Evolutionary conservation across 1,140 invertebrate genomes (phyloP), one percentile per base, ranked within the genome.

Genomic region (Glossosoma conforme): DNA sequence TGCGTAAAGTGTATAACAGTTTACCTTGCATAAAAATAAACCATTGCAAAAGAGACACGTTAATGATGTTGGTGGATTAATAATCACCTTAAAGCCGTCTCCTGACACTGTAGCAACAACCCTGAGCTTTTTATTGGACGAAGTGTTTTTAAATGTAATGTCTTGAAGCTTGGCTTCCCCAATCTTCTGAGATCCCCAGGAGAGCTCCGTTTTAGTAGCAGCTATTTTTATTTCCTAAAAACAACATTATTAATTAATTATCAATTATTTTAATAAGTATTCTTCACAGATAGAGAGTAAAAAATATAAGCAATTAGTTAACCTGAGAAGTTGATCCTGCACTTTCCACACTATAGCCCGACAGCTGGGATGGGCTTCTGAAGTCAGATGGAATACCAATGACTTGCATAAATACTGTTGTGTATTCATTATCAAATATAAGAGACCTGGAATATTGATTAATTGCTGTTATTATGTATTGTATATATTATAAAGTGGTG

Each of bases 31-130:
- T n/a, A n/a, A n/a, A n/a, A n/a, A n/a, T n/a, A n/a, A n/a, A n/a
- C n/a, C n/a, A n/a, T n/a, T n/a, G n/a, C n/a, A n/a, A n/a, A n/a
- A n/a, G n/a, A n/a, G n/a, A n/a, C n/a, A n/a, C n/a, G n/a, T n/a
- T n/a, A n/a, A n/a, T n/a, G n/a, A n/a, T n/a, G n/a, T n/a, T n/a
- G n/a, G n/a, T n/a, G n/a, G n/a, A n/a, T n/a, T n/a, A n/a, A n/a
- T n/a, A n/a, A n/a, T 30, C 28, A 58, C 56, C 48, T 47, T 58
- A 25, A 58, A 58, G 19, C 47, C 47, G 30, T 54, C 56, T 13
- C 56, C 56, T 11, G 44, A 36, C 30, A 54, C 20, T 1, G 48
- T 38, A 13, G 22, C 44, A 2, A 51, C 33, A 4, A 47, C 30
- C 45, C 51, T 46, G 28, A 58, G 33, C 25, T 58, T 58, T 24